phyloP scores from a whole-genome alignment of 2,113 vertebrate species.

The Platysteira castanea region DNA sequence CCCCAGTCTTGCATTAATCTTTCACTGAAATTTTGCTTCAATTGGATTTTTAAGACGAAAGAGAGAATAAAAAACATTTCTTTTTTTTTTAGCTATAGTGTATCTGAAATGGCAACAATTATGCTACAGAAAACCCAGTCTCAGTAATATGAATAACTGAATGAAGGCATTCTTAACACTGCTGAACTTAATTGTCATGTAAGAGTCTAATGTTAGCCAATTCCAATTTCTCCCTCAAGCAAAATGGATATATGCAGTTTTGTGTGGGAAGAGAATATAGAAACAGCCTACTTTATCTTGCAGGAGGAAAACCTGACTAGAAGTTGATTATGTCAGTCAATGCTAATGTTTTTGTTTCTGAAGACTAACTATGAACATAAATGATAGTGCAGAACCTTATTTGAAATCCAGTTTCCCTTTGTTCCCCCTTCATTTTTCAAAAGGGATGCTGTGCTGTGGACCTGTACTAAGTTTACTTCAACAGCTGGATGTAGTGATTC shows the following conservation, averaged over 20 bases:
- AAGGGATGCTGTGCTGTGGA: background rate
- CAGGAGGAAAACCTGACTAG: background rate
- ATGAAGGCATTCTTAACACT: conserved; percentile 36
- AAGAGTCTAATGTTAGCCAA: conserved; percentile 23
- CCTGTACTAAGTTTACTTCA: background rate
- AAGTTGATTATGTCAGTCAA: background rate
- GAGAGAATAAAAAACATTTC: background rate
- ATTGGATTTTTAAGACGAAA: conserved; percentile 5
- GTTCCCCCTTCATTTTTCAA: background rate
- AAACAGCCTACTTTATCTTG: background rate
- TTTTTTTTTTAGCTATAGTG: background rate
- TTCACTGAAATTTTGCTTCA: conserved; percentile 40
- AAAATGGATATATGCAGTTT: background rate
- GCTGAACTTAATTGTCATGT: conserved; percentile 26
- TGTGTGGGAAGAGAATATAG: conserved; percentile 9
- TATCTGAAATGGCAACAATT: conserved; percentile 11
- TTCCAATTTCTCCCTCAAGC: conserved; percentile 22
- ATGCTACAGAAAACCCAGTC: background rate
- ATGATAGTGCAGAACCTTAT: background rate
- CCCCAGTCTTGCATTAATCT: conserved; percentile 47
- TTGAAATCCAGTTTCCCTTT: background rate
- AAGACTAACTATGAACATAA: background rate
- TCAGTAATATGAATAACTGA: conserved; percentile 36
- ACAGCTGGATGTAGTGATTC: background rate
- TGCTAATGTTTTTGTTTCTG: background rate